Evolutionary conservation across 2,888 invertebrate genomes (phyloP).

Genomic region (Clistopyga incitator): DNA sequence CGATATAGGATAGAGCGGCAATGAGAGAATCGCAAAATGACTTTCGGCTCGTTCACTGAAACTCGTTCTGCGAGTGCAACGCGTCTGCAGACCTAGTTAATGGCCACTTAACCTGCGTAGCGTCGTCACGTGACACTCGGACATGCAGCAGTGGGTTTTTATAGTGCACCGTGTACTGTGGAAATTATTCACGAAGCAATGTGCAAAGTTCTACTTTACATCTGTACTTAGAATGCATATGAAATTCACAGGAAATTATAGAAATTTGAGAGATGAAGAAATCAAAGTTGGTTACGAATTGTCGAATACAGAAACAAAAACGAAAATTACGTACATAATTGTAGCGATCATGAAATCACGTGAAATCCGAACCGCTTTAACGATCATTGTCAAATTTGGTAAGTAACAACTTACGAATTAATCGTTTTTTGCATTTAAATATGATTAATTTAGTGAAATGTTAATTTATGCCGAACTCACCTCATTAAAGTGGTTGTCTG

Average conservation of each 20-base stretch:
- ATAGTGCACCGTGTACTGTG: neutral
- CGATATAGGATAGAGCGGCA: neutral
- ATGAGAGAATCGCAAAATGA: neutral
- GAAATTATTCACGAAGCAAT: too few species aligned
- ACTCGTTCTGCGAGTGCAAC: neutral
- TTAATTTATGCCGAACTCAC: conserved; percentile 44
- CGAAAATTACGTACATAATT: too few species aligned
- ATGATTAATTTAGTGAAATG: neutral
- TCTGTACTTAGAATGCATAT: too few species aligned
- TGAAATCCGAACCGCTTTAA: too few species aligned
- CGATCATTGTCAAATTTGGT: too few species aligned
- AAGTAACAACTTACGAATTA: neutral
- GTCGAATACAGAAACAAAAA: too few species aligned
- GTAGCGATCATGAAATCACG: too few species aligned
- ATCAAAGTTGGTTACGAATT: too few species aligned
- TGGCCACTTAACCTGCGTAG: neutral
- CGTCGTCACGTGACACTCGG: neutral
- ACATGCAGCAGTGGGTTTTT: neutral
- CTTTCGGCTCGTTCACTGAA: neutral
- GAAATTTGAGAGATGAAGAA: too few species aligned
- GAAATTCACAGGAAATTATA: too few species aligned
- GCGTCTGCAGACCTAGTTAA: neutral
- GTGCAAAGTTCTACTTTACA: too few species aligned
- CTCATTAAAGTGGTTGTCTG: conserved; percentile 69
- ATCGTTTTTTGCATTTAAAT: neutral